phyloP scores from a whole-genome alignment of 2,113 vertebrate genomes.

The Psilopsiagon aymara region DNA sequence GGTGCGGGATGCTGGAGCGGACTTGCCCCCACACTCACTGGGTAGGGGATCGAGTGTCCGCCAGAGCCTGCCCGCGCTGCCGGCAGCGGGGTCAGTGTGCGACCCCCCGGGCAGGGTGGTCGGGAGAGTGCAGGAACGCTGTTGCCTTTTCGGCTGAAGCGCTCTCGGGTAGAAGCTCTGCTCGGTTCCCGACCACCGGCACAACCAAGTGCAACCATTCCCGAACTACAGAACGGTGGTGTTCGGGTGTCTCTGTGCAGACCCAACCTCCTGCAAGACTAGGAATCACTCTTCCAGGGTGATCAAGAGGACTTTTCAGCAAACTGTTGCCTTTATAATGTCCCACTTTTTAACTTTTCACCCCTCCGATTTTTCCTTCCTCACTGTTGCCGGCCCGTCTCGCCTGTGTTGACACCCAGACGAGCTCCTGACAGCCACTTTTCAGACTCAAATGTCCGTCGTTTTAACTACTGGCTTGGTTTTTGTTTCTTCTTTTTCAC shows the following conservation, averaged over 20 bases:
- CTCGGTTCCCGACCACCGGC: not conserved
- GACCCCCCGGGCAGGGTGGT: not conserved
- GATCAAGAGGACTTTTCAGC: not conserved
- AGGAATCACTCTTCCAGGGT: not conserved
- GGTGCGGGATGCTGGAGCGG: not conserved
- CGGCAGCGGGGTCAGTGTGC: not conserved
- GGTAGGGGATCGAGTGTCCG: too few species aligned
- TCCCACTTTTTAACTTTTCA: not conserved
- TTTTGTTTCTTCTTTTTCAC: not conserved
- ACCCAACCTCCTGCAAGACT: not conserved
- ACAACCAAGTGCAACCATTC: not conserved
- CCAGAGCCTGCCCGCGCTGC: not conserved
- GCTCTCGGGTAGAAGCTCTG: not conserved
- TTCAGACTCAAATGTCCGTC: not conserved
- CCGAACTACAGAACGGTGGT: not conserved
- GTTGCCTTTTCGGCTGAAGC: not conserved
- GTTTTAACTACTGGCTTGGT: not conserved
- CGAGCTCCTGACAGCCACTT: not conserved
- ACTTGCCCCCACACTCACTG: not conserved
- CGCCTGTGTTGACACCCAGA: not conserved
- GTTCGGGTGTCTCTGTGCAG: not conserved
- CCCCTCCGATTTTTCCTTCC: rapidly evolving
- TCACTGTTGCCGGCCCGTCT: not conserved
- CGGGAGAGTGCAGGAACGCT: not conserved
- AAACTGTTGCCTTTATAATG: not conserved